phyloP scores from a whole-genome alignment of 2,113 vertebrate genomes.

The Sebastes schlegelii region DNA sequence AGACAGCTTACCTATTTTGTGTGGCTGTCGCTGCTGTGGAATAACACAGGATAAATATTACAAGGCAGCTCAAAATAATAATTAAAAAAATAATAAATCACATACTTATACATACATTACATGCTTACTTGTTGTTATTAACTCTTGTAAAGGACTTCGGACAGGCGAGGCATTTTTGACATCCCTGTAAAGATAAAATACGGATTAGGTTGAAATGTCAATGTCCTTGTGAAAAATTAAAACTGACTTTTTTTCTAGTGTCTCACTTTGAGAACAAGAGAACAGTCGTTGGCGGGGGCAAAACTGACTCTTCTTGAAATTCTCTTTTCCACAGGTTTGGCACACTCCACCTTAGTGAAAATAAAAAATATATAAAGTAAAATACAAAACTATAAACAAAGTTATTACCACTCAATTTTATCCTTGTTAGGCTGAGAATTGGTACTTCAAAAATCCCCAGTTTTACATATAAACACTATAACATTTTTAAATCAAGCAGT shows the following conservation, averaged over 20 bases:
- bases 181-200: constrained; percentile 72
- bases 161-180: constrained; percentile 71
- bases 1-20: constrained; percentile 64
- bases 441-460: background rate
- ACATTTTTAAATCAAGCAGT: background rate
- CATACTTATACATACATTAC: background rate
- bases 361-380: constrained; percentile 3
- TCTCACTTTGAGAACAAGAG: constrained; percentile 82
- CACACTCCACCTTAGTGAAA: constrained; percentile 72
- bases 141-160: constrained; percentile 67
- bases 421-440: background rate
- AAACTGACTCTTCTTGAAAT: constrained; percentile 86
- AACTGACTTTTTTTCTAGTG: background rate
- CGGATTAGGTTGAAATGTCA: constrained; percentile 8
- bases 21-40: constrained; percentile 48
- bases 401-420: background rate
- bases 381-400: background rate
- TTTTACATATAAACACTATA: background rate
- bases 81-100: background rate
- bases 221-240: background rate
- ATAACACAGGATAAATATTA: constrained; percentile 18
- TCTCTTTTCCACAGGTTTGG: constrained; percentile 77
- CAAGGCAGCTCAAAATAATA: background rate
- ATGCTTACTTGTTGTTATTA: constrained; percentile 60
- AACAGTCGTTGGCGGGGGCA: constrained; percentile 80